Evolutionary conservation across 37 sponge, comb jelly and placozoan species (phyloP).

Genomic region (Lycopodina hypogea): DNA sequence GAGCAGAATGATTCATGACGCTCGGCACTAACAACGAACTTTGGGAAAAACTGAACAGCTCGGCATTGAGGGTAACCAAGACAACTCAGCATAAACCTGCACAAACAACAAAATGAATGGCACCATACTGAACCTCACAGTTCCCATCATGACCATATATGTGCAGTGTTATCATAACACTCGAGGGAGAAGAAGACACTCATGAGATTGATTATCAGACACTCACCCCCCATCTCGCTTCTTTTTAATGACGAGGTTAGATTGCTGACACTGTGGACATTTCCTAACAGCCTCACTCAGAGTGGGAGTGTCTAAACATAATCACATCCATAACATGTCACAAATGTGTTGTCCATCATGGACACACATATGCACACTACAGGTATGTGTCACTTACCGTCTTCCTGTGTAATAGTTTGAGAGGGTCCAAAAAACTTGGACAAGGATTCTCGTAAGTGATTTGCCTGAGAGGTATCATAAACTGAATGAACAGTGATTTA

Average conservation of each 20-base stretch:
- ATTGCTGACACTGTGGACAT: slow-evolving; percentile 67
- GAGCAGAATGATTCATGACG: slow-evolving; percentile 33
- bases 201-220: background rate
- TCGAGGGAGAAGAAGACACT: too few species aligned
- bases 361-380: too few species aligned
- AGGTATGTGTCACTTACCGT: background rate
- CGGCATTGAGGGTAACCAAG: slow-evolving; percentile 74
- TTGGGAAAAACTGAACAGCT: slow-evolving; percentile 73
- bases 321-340: too few species aligned
- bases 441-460: slow-evolving; percentile 68
- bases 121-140: background rate
- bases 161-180: too few species aligned
- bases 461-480: slow-evolving; percentile 28
- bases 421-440: slow-evolving; percentile 82
- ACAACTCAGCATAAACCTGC: slow-evolving; percentile 72
- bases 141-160: too few species aligned
- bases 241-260: slow-evolving; percentile 66
- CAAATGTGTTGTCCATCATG: too few species aligned
- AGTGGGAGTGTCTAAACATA: slow-evolving; percentile 8
- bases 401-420: slow-evolving; percentile 31
- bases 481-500: too few species aligned
- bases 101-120: background rate
- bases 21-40: slow-evolving; percentile 37
- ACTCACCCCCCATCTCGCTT: slow-evolving; percentile 70
- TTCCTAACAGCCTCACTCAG: slow-evolving; percentile 55